These are phyloP conservation scores for Budorcas taxicolor DNA, from an alignment of 2,113 vertebrate genomes.

Conservation along the genomic window DNA sequence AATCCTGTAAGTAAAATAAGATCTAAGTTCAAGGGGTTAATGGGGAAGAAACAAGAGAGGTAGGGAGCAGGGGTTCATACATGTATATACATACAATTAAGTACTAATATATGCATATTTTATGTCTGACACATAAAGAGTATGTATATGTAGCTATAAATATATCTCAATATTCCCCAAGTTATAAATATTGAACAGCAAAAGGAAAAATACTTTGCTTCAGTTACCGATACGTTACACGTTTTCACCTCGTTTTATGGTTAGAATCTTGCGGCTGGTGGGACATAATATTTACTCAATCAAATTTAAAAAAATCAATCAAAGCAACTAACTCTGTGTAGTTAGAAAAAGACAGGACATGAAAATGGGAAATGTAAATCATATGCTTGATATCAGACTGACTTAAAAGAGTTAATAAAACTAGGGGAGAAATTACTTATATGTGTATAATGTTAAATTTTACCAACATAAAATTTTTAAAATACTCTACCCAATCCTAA, in stretches of 20 bases:
- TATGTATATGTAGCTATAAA: neutral
- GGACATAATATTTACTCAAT: neutral
- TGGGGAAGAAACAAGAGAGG: neutral
- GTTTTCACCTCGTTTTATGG: neutral
- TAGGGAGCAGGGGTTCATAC: no score
- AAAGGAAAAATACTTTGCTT: neutral
- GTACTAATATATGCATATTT: neutral
- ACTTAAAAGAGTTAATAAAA: neutral
- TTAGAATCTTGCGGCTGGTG: neutral
- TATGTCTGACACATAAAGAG: neutral
- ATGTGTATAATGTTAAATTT: neutral
- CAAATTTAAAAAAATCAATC: neutral
- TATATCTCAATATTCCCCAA: neutral
- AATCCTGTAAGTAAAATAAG: constrained; percentile 88
- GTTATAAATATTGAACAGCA: neutral
- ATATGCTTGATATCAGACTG: neutral
- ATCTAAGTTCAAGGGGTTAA: neutral
- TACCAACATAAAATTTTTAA: neutral
- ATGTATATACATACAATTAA: neutral
- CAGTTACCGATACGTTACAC: neutral
- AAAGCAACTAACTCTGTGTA: neutral
- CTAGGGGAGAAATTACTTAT: neutral
- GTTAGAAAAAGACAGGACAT: neutral
- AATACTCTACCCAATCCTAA: neutral
- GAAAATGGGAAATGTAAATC: neutral